Conservation (phyloP, 1,140 invertebrate genomes). For the Philotrypesis tridentata region DNA sequence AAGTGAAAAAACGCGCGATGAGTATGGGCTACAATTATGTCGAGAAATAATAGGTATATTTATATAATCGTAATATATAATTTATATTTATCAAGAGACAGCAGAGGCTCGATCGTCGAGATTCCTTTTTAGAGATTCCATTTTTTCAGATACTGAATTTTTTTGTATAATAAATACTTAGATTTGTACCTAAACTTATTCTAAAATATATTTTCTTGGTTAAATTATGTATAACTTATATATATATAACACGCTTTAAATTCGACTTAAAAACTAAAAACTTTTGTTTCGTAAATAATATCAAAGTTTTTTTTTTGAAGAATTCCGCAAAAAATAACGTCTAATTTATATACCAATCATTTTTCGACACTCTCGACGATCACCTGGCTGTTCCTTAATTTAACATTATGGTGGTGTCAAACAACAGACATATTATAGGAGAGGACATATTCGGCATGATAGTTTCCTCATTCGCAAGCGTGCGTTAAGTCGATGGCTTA, state of each 20-base stretch:
- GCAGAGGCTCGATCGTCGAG: constrained; percentile 23
- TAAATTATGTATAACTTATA: constrained; percentile 24
- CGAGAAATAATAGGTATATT: constrained; percentile 41
- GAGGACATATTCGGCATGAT: constrained; percentile 28
- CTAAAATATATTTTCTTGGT: background rate
- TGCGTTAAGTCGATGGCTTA: constrained; percentile 40
- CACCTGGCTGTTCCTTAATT: constrained; percentile 23
- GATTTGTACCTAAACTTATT: constrained; percentile 37
- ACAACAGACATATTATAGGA: constrained; percentile 23
- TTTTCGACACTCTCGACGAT: constrained; percentile 36
- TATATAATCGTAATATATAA: constrained; percentile 33
- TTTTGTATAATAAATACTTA: constrained; percentile 28
- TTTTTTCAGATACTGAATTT: constrained; percentile 37
- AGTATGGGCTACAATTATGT: constrained; percentile 43
- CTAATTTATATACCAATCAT: constrained; percentile 27
- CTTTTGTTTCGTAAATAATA: constrained; percentile 42
- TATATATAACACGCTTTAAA: constrained; percentile 26
- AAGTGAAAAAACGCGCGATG: constrained; percentile 56
- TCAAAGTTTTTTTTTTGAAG: constrained; percentile 16
- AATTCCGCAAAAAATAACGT: constrained; percentile 12
- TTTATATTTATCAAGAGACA: constrained; percentile 32
- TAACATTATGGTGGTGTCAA: constrained; percentile 40
- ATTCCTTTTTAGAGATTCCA: background rate
- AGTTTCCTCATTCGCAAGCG: constrained; percentile 43
- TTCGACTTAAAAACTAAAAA: constrained; percentile 33